Base-by-base conservation (phyloP, 2,888 invertebrate species). In the Xanthia togata region DNA sequence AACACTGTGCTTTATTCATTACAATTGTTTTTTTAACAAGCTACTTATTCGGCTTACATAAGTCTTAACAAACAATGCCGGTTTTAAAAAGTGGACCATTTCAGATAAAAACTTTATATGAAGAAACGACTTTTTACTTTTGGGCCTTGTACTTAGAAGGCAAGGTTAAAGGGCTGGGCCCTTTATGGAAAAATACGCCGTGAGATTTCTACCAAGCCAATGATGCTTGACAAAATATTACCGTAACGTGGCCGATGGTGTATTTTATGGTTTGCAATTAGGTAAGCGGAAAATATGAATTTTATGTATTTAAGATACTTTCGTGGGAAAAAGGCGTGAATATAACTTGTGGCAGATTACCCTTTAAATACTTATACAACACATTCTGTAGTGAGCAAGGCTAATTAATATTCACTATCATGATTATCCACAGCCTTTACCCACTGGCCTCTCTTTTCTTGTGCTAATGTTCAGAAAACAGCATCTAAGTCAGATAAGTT, bases 61-160 rank as follows among this genome's bases (percentile, higher is more conserved):
- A 55, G 59, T 60, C 23, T 65, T 70, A 82, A 41, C 26, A 82
- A 59, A 70, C 9, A 57, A 41, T 57, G 35, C 60, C n/a, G 31
- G 68, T 75, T 80, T 80, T 73, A 73, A 79, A 70, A 87, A 87
- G 85, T 84, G 62, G 73, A 63, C 31, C 84, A 72, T 69, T 69
- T 38, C 50, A 35, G 62, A 78, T 55, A 73, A 81, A 70, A 84
- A 78, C 64, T 44, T 38, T 68, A 59, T 68, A 74, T 73, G 70
- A 70, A 70, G 70, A 78, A 79, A 87, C 79, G 23, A 63, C 76
- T 87, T 87, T 78, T 86, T 82, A 87, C 71, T 74, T 84, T 69
- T 6, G 69, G 77, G 57, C 87, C 86, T 87, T 87, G 87, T 85
- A 75, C 76, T 70, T 65, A 65, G 60, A 70, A 31, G 23, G 8